Percentiles rank a stretch among this genome's conserved stretches.
phyloP scores from a whole-genome alignment of 1,140 invertebrate species.

The Chrysomallon squamiferum region DNA sequence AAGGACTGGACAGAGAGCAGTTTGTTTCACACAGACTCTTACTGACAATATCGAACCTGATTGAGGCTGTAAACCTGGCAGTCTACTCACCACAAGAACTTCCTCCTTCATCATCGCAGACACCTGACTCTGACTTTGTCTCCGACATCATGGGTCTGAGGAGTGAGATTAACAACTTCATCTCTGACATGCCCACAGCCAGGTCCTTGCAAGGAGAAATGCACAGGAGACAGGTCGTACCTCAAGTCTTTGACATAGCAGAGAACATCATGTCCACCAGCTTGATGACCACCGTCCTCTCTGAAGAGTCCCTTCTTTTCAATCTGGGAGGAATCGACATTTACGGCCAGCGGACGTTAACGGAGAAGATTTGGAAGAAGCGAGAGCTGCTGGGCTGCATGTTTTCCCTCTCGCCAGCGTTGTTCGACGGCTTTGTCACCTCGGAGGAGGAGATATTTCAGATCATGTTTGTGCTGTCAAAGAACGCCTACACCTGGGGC shows the following conservation, averaged over 20 bases:
- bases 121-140: constrained; percentile 12
- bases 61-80: constrained; percentile 28
- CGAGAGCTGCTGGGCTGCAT: constrained; percentile 15
- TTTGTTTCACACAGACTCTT: constrained; percentile 29
- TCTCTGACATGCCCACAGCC: not conserved
- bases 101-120: not conserved
- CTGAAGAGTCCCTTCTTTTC: constrained; percentile 21
- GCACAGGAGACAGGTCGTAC: constrained; percentile 25
- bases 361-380: constrained; percentile 8
- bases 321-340: constrained; percentile 24
- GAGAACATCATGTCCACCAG: constrained; percentile 28
- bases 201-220: constrained; percentile 1
- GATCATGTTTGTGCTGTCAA: constrained; percentile 18
- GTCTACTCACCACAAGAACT: constrained; percentile 7
- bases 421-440: constrained; percentile 7
- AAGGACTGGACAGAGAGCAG: constrained; percentile 28
- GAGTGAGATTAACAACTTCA: constrained; percentile 3
- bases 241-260: constrained; percentile 16
- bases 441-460: constrained; percentile 29
- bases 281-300: constrained; percentile 25
- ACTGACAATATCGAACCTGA: constrained; percentile 27
- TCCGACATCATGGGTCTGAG: constrained; percentile 6
- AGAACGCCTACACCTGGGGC: constrained; percentile 46
- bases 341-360: constrained; percentile 14
- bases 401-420: constrained; percentile 9